Percentiles rank a stretch among this genome's conserved stretches.
These are phyloP conservation scores for Ariolimax columbianus DNA, from an alignment of 2,888 invertebrate genomes.

Conservation along the genomic window DNA sequence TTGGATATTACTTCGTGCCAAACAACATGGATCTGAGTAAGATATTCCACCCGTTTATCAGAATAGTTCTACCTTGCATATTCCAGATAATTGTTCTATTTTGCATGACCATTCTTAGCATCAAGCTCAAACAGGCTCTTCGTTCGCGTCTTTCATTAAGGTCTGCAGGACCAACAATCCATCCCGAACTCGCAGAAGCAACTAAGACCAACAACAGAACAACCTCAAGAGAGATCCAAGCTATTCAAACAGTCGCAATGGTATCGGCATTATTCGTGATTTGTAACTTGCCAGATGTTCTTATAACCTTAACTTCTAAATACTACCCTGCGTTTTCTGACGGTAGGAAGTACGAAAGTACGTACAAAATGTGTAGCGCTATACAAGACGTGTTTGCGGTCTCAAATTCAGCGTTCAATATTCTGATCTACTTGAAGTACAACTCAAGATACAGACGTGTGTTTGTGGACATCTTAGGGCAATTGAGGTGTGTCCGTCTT, in stretches of 20 bases:
- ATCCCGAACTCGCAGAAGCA: neutral
- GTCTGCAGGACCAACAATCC: neutral
- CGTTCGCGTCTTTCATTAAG: neutral
- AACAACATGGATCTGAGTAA: neutral
- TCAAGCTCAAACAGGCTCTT: constrained; percentile 11
- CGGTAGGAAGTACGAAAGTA: neutral
- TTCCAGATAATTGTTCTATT: neutral
- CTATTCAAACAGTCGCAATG: constrained; percentile 21
- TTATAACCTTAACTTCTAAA: neutral
- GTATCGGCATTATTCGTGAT: constrained; percentile 18
- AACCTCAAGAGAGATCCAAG: neutral
- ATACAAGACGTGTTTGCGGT: constrained; percentile 7
- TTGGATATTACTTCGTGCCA: neutral
- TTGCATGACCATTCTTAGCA: neutral
- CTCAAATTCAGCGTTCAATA: constrained; percentile 3
- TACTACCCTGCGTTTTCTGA: neutral
- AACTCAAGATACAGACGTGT: neutral
- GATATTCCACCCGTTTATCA: neutral
- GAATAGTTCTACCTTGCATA: neutral
- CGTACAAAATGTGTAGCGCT: constrained; percentile 2
- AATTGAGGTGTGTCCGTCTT: neutral
- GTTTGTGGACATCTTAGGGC: neutral
- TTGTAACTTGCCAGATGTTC: constrained; percentile 22
- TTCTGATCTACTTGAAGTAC: constrained; percentile 4
- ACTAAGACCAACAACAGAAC: neutral